Evolutionary conservation across 1,140 invertebrate genomes (phyloP).

Genomic region (Euura lappo): DNA sequence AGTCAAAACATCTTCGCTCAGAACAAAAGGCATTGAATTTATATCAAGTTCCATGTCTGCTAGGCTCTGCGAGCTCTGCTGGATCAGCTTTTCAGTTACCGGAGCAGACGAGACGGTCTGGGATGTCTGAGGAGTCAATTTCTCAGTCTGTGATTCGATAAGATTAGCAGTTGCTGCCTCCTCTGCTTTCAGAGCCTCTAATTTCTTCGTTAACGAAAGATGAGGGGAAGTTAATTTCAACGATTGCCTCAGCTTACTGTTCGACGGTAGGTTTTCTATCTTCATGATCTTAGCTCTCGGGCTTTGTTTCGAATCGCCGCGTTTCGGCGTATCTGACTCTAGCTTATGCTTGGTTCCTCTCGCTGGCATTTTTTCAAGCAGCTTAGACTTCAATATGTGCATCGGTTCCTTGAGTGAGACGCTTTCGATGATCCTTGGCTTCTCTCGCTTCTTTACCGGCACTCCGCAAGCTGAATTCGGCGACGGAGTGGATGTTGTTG

Average conservation of each 20-base stretch:
- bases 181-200: slow-evolving; percentile 44
- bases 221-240: slow-evolving; percentile 24
- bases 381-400: slow-evolving; percentile 51
- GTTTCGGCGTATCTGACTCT: slow-evolving; percentile 32
- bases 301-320: slow-evolving; percentile 26
- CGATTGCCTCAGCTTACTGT: slow-evolving; percentile 33
- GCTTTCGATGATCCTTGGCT: slow-evolving; percentile 56
- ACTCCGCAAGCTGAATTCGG: slow-evolving; percentile 38
- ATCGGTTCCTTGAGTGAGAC: slow-evolving; percentile 51
- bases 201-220: slow-evolving; percentile 37
- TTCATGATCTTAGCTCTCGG: slow-evolving; percentile 49
- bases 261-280: slow-evolving; percentile 38
- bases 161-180: slow-evolving; percentile 30
- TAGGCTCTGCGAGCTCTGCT: slow-evolving; percentile 46
- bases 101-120: slow-evolving; percentile 26
- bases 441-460: slow-evolving; percentile 56
- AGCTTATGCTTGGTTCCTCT: slow-evolving; percentile 52
- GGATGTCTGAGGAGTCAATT: slow-evolving; percentile 27
- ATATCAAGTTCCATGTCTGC: slow-evolving; percentile 74
- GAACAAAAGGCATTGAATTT: slow-evolving; percentile 75
- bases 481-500: slow-evolving; percentile 27
- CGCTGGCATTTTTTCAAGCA: slow-evolving; percentile 41
- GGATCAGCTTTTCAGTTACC: slow-evolving; percentile 41
- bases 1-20: slow-evolving; percentile 70
- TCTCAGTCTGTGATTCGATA: slow-evolving; percentile 27